A percentile compares a stretch with the other conserved stretches of the same genome.
Conservation (phyloP, 2,113 vertebrate genomes). For the Corythornis vintsioides region DNA sequence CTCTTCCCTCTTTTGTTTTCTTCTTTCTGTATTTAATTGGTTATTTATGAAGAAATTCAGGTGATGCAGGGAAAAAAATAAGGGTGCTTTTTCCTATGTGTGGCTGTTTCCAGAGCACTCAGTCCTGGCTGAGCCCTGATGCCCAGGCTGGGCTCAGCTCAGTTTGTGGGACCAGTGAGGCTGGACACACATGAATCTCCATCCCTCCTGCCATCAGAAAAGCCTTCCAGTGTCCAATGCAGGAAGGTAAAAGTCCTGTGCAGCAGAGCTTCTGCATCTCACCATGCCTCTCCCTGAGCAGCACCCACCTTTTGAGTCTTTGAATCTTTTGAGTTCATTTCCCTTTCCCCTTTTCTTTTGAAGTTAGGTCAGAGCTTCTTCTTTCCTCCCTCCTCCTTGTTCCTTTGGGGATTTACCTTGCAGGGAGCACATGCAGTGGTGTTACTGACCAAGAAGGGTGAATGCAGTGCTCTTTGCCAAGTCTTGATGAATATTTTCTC, state of each 20-base stretch:
- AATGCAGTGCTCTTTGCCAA: background rate
- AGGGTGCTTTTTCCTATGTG: background rate
- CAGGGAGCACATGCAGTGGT: fast-evolving
- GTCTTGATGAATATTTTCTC: background rate
- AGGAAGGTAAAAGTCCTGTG: background rate
- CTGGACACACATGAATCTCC: background rate
- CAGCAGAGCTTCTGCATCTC: background rate
- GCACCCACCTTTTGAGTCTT: background rate
- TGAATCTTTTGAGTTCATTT: background rate
- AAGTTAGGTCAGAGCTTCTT: background rate
- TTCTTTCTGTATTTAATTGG: background rate
- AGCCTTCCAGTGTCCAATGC: background rate
- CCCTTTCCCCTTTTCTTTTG: background rate
- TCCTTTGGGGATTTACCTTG: background rate
- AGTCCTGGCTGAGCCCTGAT: background rate
- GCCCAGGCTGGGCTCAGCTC: too few relatives aligned
- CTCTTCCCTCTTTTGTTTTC: background rate
- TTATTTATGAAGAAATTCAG: background rate
- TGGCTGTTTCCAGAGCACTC: background rate
- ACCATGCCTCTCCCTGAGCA: background rate
- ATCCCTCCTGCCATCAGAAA: fast-evolving
- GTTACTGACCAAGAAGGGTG: background rate
- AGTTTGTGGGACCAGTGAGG: too few relatives aligned
- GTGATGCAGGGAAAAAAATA: background rate
- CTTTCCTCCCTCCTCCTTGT: background rate